Evolutionary conservation across 2,113 vertebrate species (phyloP), one percentile per base, ranked within the genome.

Genomic region (Oxygymnocypris stewartii): DNA sequence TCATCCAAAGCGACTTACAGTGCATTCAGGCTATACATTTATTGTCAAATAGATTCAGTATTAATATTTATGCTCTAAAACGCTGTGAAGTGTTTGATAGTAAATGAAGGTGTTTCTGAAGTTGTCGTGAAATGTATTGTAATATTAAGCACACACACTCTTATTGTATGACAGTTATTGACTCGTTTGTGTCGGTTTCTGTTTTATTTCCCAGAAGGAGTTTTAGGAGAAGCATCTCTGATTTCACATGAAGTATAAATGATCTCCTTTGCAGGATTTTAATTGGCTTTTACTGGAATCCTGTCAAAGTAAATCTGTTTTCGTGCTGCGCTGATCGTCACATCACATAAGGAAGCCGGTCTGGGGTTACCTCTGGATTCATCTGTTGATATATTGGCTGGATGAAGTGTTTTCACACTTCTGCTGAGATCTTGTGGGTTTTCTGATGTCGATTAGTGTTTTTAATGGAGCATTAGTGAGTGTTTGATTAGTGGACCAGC

Each of bases 401-500:
- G 79, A 65, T 65, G 40, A 82, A 82, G 59, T 67, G 79, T 82
- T 82, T 82, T 82, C 59, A 67, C 79, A 82, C 79, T 82, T 54
- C 18, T 25, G 35, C 44, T 25, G 61, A 85, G 74, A 85, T 47
- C 40, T 40, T 79, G 28, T 51, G 85, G 20, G 16, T 49, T 31
- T 25, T 87, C 86, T 88, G 86, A 63, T 87, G 49, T 67, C 3
- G 31, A 11, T 81, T 31, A 49, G 57, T 87, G 85, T 86, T 74
- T 86, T 57, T 40, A 76, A 47, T 76, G 13, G 76, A 54, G 28
- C 61, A 63, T 31, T 2, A 85, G 89, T 87, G 86, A 82, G 87
- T 82, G 86, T 87, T 81, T 67, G 81, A 80, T 85, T 86, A 90
- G 75, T 92, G 93, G 94, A 94, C 93, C 94, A 94, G 93, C 94